Evolutionary conservation across 1,140 invertebrate species (phyloP).

Genomic region (Pantala flavescens): DNA sequence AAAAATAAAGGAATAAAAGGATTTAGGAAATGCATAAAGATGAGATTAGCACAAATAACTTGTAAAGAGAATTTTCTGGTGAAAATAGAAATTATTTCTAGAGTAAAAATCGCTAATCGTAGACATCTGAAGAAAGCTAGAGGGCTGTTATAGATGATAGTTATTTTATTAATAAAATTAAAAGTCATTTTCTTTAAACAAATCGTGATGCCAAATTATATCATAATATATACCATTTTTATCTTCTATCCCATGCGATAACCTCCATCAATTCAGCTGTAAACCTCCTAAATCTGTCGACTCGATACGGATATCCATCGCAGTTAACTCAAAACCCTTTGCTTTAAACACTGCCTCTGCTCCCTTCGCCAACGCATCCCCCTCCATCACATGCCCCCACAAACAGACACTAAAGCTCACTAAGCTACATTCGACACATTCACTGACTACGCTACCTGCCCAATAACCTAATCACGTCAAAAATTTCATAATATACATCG

Average conservation of each 20-base stretch:
- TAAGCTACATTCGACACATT: not conserved
- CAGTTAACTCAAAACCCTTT: not conserved
- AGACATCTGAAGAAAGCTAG: too few species aligned
- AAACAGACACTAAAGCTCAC: not conserved
- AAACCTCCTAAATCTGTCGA: not conserved
- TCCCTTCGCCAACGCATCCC: not conserved
- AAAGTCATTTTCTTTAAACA: too few species aligned
- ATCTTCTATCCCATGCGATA: not conserved
- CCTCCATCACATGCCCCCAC: not conserved
- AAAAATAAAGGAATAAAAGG: too few species aligned
- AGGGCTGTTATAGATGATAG: too few species aligned
- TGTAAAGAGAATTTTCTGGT: too few species aligned
- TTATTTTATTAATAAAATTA: too few species aligned
- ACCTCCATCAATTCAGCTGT: not conserved
- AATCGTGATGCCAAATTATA: too few species aligned
- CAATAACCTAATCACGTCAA: not conserved
- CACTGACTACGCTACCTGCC: not conserved
- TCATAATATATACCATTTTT: too few species aligned
- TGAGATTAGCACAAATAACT: too few species aligned
- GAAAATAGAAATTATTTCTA: too few species aligned
- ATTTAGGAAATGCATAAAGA: too few species aligned
- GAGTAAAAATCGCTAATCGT: too few species aligned
- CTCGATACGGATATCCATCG: not conserved
- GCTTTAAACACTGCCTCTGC: not conserved
- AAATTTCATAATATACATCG: not conserved